Conservation (phyloP, 2,113 vertebrate species). For the Mirounga angustirostris region DNA sequence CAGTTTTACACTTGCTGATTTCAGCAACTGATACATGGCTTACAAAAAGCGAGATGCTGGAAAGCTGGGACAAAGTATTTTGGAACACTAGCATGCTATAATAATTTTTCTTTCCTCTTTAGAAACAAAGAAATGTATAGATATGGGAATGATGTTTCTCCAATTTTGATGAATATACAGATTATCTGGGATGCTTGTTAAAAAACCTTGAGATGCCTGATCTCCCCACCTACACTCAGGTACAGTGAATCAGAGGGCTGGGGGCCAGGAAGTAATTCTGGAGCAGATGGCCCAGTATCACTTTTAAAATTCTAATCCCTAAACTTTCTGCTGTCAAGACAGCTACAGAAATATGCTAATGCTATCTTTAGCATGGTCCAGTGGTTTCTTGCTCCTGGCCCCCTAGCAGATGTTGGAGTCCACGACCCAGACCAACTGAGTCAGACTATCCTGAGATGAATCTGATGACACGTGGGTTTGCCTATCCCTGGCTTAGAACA, state of each 20-base stretch:
- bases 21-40: neutral
- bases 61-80: neutral
- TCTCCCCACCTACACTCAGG: neutral
- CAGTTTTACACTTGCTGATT: neutral
- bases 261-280: neutral
- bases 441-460: neutral
- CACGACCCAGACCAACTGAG: neutral
- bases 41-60: neutral
- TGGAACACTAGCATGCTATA: neutral
- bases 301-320: neutral
- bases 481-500: neutral
- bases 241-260: neutral
- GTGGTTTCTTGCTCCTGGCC: neutral
- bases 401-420: neutral
- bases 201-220: neutral
- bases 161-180: neutral
- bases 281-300: neutral
- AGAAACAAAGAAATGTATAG: neutral
- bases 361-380: neutral
- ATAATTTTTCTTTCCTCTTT: neutral
- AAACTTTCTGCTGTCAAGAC: neutral
- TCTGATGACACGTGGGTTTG: neutral
- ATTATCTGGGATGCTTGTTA: neutral
- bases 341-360: neutral
- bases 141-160: neutral